These are phyloP conservation scores for Odontocerum albicorne DNA, from an alignment of 2,888 invertebrate genomes.

Conservation along the genomic window DNA sequence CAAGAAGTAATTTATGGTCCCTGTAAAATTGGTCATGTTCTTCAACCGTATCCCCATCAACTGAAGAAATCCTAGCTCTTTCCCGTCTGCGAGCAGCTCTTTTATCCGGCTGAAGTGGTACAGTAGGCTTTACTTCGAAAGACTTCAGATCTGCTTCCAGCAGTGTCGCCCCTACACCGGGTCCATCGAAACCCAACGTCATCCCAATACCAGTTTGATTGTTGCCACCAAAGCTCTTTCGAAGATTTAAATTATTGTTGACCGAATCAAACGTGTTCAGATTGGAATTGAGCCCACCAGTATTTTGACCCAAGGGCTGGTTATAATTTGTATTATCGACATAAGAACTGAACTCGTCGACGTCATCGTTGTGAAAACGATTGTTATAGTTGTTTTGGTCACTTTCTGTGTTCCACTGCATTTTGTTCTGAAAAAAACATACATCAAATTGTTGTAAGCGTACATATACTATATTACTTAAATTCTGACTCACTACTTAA, in stretches of 20 bases:
- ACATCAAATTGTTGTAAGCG: too few relatives aligned
- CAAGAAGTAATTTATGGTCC: constrained; percentile 65
- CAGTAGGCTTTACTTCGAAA: not conserved
- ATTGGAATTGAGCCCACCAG: not conserved
- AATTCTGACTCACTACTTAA: too few relatives aligned
- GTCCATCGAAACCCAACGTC: not conserved
- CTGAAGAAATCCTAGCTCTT: constrained; percentile 56
- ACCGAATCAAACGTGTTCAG: not conserved
- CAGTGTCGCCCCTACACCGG: constrained; percentile 3
- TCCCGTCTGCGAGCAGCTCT: constrained; percentile 40
- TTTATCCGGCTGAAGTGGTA: constrained; percentile 6
- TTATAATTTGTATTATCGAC: too few relatives aligned
- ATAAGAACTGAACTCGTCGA: too few relatives aligned
- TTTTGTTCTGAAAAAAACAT: too few relatives aligned
- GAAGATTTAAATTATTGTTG: too few relatives aligned
- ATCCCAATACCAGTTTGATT: constrained; percentile 2
- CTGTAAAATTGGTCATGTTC: constrained; percentile 67
- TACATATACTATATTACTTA: too few relatives aligned
- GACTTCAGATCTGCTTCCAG: constrained; percentile 10
- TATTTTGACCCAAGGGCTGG: not conserved
- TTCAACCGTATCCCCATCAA: constrained; percentile 62
- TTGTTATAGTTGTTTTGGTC: too few relatives aligned
- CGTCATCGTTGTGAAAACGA: too few relatives aligned
- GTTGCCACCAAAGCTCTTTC: too few relatives aligned
- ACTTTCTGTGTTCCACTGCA: too few relatives aligned